A percentile compares a stretch with the other conserved stretches of the same genome.
These are phyloP conservation scores for Cheilosia impressa DNA, from an alignment of 2,888 invertebrate species.

Conservation along the genomic window DNA sequence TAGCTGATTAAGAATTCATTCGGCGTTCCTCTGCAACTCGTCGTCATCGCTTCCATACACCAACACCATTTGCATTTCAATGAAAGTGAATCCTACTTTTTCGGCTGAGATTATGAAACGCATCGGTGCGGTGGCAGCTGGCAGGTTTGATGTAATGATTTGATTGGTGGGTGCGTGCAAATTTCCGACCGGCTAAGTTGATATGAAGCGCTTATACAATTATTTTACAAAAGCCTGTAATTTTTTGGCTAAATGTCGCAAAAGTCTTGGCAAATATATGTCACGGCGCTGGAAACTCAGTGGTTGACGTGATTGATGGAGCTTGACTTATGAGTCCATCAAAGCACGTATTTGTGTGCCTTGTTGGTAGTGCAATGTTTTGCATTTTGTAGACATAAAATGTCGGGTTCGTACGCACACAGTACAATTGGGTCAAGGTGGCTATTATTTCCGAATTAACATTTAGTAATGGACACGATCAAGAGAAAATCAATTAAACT, in stretches of 20 bases:
- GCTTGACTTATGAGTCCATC: constrained; percentile 2
- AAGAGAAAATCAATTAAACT: constrained; percentile 49
- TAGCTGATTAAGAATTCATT: constrained; percentile 59
- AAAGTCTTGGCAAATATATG: neutral
- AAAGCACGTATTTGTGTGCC: constrained; percentile 31
- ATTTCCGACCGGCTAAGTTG: neutral
- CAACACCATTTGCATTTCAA: constrained; percentile 23
- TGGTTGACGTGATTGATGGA: neutral
- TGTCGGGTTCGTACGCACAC: constrained; percentile 55
- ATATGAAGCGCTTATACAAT: neutral
- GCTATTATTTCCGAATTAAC: constrained; percentile 8
- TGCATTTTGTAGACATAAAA: constrained; percentile 25
- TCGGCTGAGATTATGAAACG: constrained; percentile 49
- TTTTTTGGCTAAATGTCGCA: constrained; percentile 30
- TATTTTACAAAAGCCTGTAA: neutral
- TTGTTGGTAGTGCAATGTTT: constrained; percentile 33
- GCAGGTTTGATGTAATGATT: constrained; percentile 42
- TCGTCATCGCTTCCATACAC: constrained; percentile 33
- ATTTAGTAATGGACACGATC: neutral
- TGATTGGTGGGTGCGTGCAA: constrained; percentile 12
- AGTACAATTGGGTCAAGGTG: constrained; percentile 65
- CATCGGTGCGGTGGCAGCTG: neutral
- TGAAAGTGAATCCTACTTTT: constrained; percentile 53
- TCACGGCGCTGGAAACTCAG: neutral
- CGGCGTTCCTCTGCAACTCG: constrained; percentile 34